These are phyloP conservation scores for Brachionus rubens DNA, from an alignment of 1,140 invertebrate species.

Conservation along the genomic window DNA sequence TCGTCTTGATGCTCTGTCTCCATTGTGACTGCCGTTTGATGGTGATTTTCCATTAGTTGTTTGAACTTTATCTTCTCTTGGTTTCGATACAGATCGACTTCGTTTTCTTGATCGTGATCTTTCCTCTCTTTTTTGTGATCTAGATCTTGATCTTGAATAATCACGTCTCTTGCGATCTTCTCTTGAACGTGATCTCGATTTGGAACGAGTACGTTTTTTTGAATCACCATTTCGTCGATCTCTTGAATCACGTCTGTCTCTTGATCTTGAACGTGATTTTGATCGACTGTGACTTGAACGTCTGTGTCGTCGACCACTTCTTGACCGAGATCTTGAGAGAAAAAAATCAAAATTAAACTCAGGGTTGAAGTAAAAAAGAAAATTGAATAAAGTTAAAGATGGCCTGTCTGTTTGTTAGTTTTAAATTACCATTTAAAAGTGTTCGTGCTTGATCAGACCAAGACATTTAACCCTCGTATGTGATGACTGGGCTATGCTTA, in stretches of 20 bases:
- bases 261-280: too few relatives aligned
- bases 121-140: not conserved
- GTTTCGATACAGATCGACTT: not conserved
- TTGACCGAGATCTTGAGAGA: not conserved
- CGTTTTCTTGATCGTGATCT: slow-evolving; percentile 5
- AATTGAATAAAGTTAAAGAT: not conserved
- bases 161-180: not conserved
- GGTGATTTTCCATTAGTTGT: not conserved
- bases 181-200: not conserved
- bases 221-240: slow-evolving; percentile 10
- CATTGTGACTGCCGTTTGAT: too few relatives aligned
- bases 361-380: not conserved
- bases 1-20: not conserved
- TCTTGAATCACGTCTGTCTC: not conserved
- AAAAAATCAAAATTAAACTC: not conserved
- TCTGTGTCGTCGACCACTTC: slow-evolving; percentile 10
- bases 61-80: not conserved
- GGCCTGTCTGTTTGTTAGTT: slow-evolving; percentile 14
- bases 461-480: not conserved
- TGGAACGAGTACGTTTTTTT: not conserved
- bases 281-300: not conserved
- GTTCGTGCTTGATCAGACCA: not conserved
- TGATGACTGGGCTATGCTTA: too few relatives aligned
- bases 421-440: not conserved
- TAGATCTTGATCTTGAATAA: not conserved